These are phyloP conservation scores for Agrilus cyanescens DNA, from an alignment of 2,888 invertebrate genomes.

Conservation along the genomic window DNA sequence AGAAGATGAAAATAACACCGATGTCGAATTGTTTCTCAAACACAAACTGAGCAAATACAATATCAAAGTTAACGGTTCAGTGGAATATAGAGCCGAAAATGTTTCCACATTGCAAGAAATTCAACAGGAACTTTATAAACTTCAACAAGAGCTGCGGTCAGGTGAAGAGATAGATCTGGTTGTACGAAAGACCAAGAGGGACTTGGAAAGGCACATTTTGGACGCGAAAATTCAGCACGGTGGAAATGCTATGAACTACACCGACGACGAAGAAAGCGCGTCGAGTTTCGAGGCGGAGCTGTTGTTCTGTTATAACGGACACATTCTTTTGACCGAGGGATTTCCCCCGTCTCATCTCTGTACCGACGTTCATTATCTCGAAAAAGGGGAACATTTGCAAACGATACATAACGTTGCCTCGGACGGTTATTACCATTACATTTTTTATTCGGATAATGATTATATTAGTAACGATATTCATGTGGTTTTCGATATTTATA, in stretches of 20 bases:
- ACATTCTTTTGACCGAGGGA: conserved; percentile 58
- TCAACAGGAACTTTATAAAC: conserved; percentile 13
- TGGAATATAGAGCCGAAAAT: conserved; percentile 7
- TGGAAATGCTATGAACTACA: conserved; percentile 53
- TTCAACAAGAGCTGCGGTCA: conserved; percentile 14
- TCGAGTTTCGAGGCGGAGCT: conserved; percentile 74
- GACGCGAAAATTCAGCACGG: conserved; percentile 69
- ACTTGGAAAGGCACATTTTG: conserved; percentile 27
- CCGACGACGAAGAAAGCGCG: conserved; percentile 52
- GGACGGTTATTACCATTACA: conserved; percentile 81
- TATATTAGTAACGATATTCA: conserved; percentile 68
- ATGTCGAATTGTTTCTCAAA: conserved; percentile 15
- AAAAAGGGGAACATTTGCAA: conserved; percentile 55
- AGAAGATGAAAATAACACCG: conserved; percentile 10
- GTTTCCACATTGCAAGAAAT: conserved; percentile 10
- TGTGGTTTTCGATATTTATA: conserved; percentile 73
- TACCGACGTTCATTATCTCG: conserved; percentile 55
- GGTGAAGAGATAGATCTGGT: conserved; percentile 12
- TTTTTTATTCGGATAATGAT: conserved; percentile 81
- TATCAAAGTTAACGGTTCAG: conserved; percentile 5
- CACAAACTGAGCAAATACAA: conserved; percentile 17
- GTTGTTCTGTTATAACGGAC: conserved; percentile 62
- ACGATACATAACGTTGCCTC: conserved; percentile 57
- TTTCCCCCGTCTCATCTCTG: conserved; percentile 60
- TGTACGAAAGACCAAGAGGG: conserved; percentile 4